These are phyloP conservation scores for Maniola hyperantus DNA, from an alignment of 2,888 invertebrate genomes.

Conservation along the genomic window DNA sequence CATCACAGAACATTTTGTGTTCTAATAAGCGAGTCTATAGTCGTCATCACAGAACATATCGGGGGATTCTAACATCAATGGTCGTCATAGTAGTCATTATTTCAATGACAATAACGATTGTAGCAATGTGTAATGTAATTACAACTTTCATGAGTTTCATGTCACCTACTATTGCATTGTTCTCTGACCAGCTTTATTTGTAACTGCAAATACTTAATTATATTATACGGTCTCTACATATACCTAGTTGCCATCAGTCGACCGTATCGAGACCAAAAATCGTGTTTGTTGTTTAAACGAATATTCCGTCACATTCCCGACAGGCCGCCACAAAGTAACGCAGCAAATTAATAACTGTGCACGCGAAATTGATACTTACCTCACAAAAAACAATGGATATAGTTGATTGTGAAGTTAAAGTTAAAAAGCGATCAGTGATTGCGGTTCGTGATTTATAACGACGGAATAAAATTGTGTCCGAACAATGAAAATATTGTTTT, in stretches of 20 bases:
- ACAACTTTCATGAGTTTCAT: too few relatives aligned
- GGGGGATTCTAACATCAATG: too few relatives aligned
- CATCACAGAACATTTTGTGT: too few relatives aligned
- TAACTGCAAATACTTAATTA: not conserved
- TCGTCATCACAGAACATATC: too few relatives aligned
- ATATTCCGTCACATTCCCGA: conserved; percentile 11
- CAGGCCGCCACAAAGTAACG: conserved; percentile 7
- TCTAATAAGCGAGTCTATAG: too few relatives aligned
- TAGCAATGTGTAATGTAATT: too few relatives aligned
- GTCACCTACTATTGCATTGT: too few relatives aligned
- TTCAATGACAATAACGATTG: too few relatives aligned
- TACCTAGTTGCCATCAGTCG: conserved; percentile 16
- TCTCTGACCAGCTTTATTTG: not conserved
- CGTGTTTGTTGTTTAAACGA: conserved; percentile 8
- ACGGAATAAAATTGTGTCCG: conserved; percentile 26
- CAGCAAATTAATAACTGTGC: conserved; percentile 6
- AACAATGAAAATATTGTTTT: conserved; percentile 34
- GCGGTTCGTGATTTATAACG: conserved; percentile 23
- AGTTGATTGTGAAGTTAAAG: not conserved
- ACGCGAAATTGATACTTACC: conserved; percentile 2
- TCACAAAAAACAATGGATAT: not conserved
- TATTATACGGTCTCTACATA: conserved; percentile 10
- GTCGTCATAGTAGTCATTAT: too few relatives aligned
- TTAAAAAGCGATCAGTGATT: conserved; percentile 12
- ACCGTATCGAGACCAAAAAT: conserved; percentile 13